phyloP scores from a whole-genome alignment of 2,113 vertebrate genomes.

The Ptilonorhynchus violaceus region DNA sequence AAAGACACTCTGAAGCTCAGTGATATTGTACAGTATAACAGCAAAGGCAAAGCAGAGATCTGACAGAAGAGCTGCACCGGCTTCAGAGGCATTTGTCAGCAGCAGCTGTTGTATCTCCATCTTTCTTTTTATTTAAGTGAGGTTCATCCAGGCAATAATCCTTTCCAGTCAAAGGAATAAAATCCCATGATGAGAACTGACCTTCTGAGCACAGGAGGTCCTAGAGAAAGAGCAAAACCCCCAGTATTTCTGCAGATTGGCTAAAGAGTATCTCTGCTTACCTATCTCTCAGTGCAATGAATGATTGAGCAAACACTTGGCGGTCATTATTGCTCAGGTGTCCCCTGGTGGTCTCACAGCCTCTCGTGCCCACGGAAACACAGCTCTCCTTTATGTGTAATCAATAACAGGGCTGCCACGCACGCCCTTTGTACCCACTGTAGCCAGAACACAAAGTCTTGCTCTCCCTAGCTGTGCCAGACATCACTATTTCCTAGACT shows the following conservation, averaged over 20 bases:
- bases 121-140: constrained; percentile 1
- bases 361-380: not conserved
- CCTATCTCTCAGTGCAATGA: not conserved
- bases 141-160: constrained; percentile 10
- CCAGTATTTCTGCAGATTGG: not conserved
- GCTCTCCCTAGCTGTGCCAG: not conserved
- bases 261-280: not conserved
- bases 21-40: not conserved
- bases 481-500: constrained; percentile 22
- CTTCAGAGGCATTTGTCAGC: constrained; percentile 23
- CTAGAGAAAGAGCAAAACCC: not conserved
- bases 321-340: not conserved
- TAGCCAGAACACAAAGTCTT: constrained; percentile 5
- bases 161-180: not conserved
- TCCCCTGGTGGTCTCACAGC: not conserved
- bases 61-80: not conserved
- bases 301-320: not conserved
- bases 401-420: not conserved
- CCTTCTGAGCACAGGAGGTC: not conserved
- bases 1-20: not conserved
- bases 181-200: not conserved
- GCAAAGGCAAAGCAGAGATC: constrained; percentile 15
- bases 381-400: not conserved
- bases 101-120: not conserved
- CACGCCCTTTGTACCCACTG: not conserved